phyloP scores from a whole-genome alignment of 2,888 invertebrate species.

The Neoitamus cyanurus region DNA sequence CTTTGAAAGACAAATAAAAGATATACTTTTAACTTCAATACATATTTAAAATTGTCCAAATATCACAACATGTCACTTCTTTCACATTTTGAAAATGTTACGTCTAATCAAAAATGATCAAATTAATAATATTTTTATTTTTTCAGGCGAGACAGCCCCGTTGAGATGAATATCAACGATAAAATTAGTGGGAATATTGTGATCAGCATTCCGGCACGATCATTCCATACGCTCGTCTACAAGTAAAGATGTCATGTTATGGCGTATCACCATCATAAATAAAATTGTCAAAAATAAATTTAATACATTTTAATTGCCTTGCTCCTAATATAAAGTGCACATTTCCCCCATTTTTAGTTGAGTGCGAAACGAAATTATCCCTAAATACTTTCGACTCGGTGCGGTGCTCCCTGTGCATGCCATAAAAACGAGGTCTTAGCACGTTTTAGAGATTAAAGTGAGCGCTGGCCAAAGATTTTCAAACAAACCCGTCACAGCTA shows the following conservation, averaged over 20 bases:
- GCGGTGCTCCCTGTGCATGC: background rate
- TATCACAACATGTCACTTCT: background rate
- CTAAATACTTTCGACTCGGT: background rate
- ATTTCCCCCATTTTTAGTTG: constrained; percentile 11
- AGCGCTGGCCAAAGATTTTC: constrained; percentile 29
- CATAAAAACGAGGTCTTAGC: constrained; percentile 47
- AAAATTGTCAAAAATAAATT: constrained; percentile 48
- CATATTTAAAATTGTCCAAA: background rate
- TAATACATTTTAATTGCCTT: constrained; percentile 45
- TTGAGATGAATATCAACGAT: constrained; percentile 63
- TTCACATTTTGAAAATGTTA: background rate
- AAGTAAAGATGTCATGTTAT: constrained; percentile 54
- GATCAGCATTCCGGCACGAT: constrained; percentile 62
- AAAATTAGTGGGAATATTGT: constrained; percentile 61
- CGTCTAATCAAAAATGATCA: background rate
- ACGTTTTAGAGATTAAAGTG: constrained; percentile 50
- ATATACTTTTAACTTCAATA: background rate
- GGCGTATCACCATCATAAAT: constrained; percentile 21
- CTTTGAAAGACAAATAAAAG: too few species aligned
- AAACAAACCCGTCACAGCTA: constrained; percentile 49
- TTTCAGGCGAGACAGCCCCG: constrained; percentile 61
- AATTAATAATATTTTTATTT: background rate
- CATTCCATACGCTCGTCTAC: constrained; percentile 67
- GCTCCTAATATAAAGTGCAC: background rate
- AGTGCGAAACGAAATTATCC: constrained; percentile 18